Evolutionary conservation across 2,113 vertebrate species (phyloP).

Genomic region (Pedetes capensis): DNA sequence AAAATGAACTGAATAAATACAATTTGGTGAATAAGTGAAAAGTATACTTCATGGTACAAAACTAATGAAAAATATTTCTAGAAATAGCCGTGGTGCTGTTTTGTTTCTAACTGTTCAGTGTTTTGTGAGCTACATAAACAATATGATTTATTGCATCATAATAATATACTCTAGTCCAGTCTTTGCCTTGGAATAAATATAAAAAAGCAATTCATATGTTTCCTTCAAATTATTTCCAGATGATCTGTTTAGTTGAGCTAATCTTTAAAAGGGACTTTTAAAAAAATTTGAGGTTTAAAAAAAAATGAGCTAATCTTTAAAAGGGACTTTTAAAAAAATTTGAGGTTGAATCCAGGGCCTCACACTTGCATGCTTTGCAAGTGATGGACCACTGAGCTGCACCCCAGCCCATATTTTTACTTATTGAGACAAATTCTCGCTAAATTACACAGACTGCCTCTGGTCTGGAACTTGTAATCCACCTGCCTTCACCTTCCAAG

Average conservation of each 20-base stretch:
- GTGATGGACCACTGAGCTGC: no score
- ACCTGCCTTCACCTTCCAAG: no score
- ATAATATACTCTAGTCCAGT: not conserved
- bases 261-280: no score
- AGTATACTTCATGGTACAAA: not conserved
- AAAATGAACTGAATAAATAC: not conserved
- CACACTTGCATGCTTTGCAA: no score
- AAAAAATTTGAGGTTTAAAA: no score
- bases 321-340: no score
- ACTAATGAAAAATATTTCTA: not conserved
- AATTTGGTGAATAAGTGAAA: not conserved
- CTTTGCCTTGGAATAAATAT: not conserved
- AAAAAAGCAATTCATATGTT: not conserved
- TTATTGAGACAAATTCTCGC: no score
- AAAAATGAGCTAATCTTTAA: no score
- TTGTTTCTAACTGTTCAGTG: not conserved
- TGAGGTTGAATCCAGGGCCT: no score
- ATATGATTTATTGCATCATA: not conserved
- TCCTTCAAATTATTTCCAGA: conserved; percentile 5
- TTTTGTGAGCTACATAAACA: not conserved
- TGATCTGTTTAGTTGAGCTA: not conserved
- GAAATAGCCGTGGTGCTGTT: not conserved
- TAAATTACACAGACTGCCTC: no score
- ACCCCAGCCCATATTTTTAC: no score
- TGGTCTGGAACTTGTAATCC: no score